A percentile compares a stretch with the other conserved stretches of the same genome.
phyloP scores from a whole-genome alignment of 2,113 vertebrate species.

The Petromus typicus region DNA sequence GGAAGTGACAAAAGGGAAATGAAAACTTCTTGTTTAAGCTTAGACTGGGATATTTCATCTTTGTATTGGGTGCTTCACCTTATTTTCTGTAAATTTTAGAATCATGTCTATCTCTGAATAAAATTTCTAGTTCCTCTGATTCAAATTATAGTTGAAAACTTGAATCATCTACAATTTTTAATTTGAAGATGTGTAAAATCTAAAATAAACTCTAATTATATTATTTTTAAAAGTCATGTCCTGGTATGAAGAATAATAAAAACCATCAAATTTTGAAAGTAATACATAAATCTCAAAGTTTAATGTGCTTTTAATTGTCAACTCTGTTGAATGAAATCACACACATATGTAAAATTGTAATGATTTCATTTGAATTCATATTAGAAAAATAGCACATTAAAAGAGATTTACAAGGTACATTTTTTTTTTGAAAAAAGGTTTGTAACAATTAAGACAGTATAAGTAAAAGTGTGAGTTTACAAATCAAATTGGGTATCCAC shows the following conservation, averaged over 20 bases:
- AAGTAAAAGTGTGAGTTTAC: slow-evolving; percentile 74
- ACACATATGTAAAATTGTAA: slow-evolving; percentile 8
- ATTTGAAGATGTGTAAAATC: slow-evolving; percentile 10
- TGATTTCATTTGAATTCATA: not conserved
- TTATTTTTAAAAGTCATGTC: slow-evolving; percentile 26
- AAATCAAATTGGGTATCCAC: slow-evolving; percentile 82
- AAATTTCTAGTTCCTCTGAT: slow-evolving; percentile 6
- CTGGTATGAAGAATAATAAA: slow-evolving; percentile 45
- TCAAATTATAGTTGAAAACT: slow-evolving; percentile 13
- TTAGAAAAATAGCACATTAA: not conserved
- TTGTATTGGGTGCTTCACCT: not conserved
- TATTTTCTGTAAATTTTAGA: slow-evolving; percentile 25
- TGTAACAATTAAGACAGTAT: not conserved
- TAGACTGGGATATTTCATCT: not conserved
- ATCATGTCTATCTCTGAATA: not conserved
- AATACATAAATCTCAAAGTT: slow-evolving; percentile 4
- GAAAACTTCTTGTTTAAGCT: not conserved
- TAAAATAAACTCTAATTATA: slow-evolving; percentile 41
- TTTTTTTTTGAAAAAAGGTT: not conserved
- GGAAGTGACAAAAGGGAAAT: not conserved
- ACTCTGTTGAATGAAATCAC: slow-evolving; percentile 13
- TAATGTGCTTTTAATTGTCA: slow-evolving; percentile 14
- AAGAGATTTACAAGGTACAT: slow-evolving; percentile 12
- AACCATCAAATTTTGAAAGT: slow-evolving; percentile 33
- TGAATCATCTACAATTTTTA: slow-evolving; percentile 16